Conservation (phyloP, 2,797 vertebrate species). For the Vireo griseus region DNA sequence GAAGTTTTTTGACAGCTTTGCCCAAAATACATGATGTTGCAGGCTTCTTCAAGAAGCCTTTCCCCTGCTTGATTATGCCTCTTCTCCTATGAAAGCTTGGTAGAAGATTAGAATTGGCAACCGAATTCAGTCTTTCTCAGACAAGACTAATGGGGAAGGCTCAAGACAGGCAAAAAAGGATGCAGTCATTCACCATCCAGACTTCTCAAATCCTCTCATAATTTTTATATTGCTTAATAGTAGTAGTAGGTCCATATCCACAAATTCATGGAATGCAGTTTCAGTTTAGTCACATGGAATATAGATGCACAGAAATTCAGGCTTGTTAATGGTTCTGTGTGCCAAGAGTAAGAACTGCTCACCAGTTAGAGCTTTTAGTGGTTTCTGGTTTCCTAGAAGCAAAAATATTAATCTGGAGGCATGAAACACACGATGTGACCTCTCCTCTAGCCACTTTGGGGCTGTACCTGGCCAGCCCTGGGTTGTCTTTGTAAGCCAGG, state of each 20-base stretch:
- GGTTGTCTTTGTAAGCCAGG: not conserved
- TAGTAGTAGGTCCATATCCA: not conserved
- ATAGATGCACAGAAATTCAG: not conserved
- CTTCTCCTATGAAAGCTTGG: not conserved
- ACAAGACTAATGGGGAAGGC: not conserved
- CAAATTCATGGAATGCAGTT: not conserved
- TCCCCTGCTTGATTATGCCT: not conserved
- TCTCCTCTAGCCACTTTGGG: not conserved
- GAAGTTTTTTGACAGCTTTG: not conserved
- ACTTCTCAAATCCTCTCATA: not conserved
- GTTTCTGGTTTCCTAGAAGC: not conserved
- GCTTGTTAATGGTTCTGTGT: not conserved
- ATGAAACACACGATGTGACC: not conserved
- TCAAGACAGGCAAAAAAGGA: not conserved
- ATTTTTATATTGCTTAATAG: not conserved
- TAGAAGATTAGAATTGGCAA: not conserved
- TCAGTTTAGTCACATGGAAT: not conserved
- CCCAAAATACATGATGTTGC: not conserved
- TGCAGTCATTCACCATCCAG: not conserved
- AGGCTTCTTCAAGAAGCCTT: not conserved
- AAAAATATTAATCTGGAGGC: not conserved
- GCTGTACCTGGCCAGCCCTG: not conserved
- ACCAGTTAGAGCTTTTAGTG: not conserved
- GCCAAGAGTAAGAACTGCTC: not conserved
- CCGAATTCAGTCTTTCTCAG: not conserved